Conservation (phyloP, 2,888 invertebrate genomes). For the Sesia apiformis region DNA sequence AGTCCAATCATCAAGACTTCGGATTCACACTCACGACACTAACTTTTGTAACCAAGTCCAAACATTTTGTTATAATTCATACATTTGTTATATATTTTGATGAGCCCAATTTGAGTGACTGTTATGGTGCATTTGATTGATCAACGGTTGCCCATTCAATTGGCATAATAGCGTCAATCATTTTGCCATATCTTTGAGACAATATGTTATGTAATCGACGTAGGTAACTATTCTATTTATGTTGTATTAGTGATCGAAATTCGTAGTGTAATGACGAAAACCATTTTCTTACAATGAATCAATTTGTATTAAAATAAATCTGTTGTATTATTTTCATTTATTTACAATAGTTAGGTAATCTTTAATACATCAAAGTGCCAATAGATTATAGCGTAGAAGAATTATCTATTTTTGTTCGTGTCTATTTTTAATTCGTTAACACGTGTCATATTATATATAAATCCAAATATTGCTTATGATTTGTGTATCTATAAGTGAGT, state of each 20-base stretch:
- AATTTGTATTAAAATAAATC: no score
- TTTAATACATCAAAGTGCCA: neutral
- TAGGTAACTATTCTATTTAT: neutral
- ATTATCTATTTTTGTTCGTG: no score
- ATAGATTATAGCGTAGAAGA: neutral
- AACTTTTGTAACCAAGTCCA: constrained; percentile 43
- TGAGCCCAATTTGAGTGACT: constrained; percentile 34
- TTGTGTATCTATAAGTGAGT: no score
- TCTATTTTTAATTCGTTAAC: no score
- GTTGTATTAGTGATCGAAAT: neutral
- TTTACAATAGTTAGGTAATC: neutral
- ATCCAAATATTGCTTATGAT: no score
- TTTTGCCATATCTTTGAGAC: constrained; percentile 41
- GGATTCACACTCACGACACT: constrained; percentile 24
- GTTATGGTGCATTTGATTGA: constrained; percentile 17
- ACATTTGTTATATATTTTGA: constrained; percentile 27
- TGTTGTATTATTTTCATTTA: neutral
- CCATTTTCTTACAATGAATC: neutral
- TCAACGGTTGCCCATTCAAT: constrained; percentile 4
- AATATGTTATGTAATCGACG: constrained; percentile 15
- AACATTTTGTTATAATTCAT: constrained; percentile 42
- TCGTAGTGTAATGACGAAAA: neutral
- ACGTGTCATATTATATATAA: no score
- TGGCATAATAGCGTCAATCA: constrained; percentile 28
- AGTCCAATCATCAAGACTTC: constrained; percentile 13